Conservation (phyloP, 1,140 invertebrate genomes). For the Atta cephalotes region DNA sequence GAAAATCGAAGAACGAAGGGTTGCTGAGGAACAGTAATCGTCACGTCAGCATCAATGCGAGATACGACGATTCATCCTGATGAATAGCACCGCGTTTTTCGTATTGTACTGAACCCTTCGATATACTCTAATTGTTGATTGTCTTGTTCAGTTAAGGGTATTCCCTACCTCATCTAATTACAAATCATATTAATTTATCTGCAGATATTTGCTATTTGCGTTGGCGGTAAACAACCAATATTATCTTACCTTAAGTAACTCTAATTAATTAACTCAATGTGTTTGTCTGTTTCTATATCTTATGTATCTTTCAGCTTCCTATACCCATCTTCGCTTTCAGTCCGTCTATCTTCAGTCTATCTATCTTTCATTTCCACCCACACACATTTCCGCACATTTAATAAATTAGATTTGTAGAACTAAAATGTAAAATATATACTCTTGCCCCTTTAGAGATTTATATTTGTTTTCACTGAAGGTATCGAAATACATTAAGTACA, state of each 20-base stretch:
- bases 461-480: neutral
- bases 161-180: neutral
- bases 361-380: neutral
- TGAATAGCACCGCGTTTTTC: neutral
- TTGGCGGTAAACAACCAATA: conserved; percentile 11
- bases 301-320: conserved; percentile 30
- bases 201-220: conserved; percentile 14
- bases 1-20: conserved; percentile 25
- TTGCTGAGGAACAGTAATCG: neutral
- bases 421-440: conserved; percentile 2
- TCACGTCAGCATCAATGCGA: too few species aligned
- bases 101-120: neutral
- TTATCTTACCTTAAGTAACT: conserved; percentile 18
- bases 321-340: neutral
- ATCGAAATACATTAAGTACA: conserved; percentile 1
- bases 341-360: neutral
- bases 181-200: conserved; percentile 21
- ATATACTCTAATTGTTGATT: neutral
- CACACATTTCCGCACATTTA: neutral
- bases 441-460: neutral
- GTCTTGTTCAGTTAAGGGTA: neutral
- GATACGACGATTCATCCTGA: conserved; percentile 1
- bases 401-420: conserved; percentile 16
- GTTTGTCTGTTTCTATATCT: conserved; percentile 4
- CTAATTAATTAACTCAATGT: conserved; percentile 46